Evolutionary conservation across 2,113 vertebrate genomes (phyloP), one percentile per base, ranked within the genome.

Genomic region (Oncorhynchus masou): DNA sequence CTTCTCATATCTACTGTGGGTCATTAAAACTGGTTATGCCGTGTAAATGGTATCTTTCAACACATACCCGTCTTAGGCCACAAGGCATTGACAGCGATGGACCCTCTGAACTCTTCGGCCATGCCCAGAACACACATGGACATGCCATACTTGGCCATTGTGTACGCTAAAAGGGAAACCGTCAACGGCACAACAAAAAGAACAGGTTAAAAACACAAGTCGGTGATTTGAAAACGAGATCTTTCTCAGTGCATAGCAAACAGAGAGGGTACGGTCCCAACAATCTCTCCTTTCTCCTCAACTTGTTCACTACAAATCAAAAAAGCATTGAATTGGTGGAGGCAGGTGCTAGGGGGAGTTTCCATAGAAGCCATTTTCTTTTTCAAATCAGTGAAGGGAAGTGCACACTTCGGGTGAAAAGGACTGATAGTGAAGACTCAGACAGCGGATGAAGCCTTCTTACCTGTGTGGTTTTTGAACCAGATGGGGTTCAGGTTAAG

Each of bases 121-220:
- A 99, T 99, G 77, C 98, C 98, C 86, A 99, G 92, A 49, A 98
- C 97, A 69, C 97, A 99, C 97, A 99, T 98, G 76, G 98, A 99
- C 97, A 99, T 99, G 7, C 97, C 97, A 25, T 98, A 99, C 81
- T 99, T 99, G 12, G 97, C 96, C 92, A 99, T 98, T 0, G 97
- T 99, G 65, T 99, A 99, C 0, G 97, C 98, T 99, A 48, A 68
- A 68, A 34, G 31, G 39, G 31, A 69, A 45, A 29, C 2, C 15
- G 12, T n/a, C 59, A 25, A 15, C 29, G 1, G n/a, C n/a, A 31
- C 29, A 25, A 31, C 24, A 9, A 31, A 5, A 11, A 12, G 49
- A n/a, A 13, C 13, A 48, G 29, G 48, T n/a, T 8, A 60, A 34
- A 34, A n/a, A 54, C 49, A 54, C 49, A 54, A 51, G 49, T 51